Percentiles rank a stretch among this genome's conserved stretches.
Evolutionary conservation across 2,888 invertebrate genomes (phyloP).

Genomic region (Lottia gigantea): DNA sequence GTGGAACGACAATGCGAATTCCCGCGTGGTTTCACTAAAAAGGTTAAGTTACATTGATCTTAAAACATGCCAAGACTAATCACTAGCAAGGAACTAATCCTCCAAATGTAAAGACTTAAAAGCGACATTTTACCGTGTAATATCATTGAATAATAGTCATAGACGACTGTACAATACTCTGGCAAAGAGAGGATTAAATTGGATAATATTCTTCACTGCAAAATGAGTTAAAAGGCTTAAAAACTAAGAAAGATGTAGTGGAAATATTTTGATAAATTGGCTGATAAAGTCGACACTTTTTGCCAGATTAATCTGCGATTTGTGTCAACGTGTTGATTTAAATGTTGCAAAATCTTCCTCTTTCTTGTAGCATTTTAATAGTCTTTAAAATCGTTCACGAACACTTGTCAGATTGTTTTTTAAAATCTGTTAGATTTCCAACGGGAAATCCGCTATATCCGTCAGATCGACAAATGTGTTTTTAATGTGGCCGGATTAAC

Average conservation of each 20-base stretch:
- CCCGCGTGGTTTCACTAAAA: too few species aligned
- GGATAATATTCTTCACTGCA: not conserved
- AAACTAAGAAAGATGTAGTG: not conserved
- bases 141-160: not conserved
- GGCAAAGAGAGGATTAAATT: not conserved
- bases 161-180: not conserved
- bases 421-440: not conserved
- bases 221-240: not conserved
- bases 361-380: too few species aligned
- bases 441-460: not conserved
- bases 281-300: not conserved
- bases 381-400: too few species aligned
- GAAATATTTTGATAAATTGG: conserved; percentile 5
- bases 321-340: not conserved
- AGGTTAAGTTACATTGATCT: too few species aligned
- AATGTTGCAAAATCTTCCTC: not conserved
- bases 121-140: not conserved
- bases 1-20: too few species aligned
- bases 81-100: too few species aligned
- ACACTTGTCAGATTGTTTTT: too few species aligned
- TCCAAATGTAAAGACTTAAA: too few species aligned
- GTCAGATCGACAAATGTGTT: conserved; percentile 8
- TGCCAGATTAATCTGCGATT: not conserved
- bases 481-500: conserved; percentile 2
- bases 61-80: too few species aligned